phyloP scores from a whole-genome alignment of 2,113 vertebrate species.

The Hassar affinis region DNA sequence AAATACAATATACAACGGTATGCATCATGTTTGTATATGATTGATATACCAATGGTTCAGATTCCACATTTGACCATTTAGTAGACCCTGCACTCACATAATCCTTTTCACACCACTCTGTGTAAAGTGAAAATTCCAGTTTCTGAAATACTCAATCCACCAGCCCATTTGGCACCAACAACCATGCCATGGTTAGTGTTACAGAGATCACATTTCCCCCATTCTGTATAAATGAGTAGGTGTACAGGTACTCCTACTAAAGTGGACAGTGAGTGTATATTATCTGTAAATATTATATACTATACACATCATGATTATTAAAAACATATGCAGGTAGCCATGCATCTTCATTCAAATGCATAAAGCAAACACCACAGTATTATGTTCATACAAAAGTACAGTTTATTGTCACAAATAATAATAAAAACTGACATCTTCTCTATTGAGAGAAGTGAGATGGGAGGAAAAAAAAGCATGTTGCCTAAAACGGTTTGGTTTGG shows the following conservation, averaged over 20 bases:
- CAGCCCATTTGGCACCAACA: no score
- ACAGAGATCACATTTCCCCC: no score
- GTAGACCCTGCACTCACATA: no score
- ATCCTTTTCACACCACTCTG: no score
- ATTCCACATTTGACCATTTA: no score
- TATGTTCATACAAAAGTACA: slow-evolving; percentile 60
- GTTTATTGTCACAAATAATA: slow-evolving; percentile 66
- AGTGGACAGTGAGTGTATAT: neutral
- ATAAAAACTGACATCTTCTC: slow-evolving; percentile 58
- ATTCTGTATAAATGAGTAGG: neutral
- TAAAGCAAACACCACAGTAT: neutral
- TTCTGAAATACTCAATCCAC: no score
- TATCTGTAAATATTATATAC: neutral
- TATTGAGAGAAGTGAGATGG: slow-evolving; percentile 54
- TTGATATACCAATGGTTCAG: no score
- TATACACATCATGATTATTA: neutral
- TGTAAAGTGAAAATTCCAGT: no score
- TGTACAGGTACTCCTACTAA: neutral
- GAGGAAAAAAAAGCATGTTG: slow-evolving; percentile 21
- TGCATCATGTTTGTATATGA: no score
- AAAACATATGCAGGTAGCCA: neutral
- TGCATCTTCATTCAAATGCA: neutral
- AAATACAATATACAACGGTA: no score
- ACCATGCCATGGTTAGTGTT: no score
- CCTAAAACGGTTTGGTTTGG: slow-evolving; percentile 50